phyloP scores from a whole-genome alignment of 2,888 invertebrate species.

The Siphlonurus alternatus region DNA sequence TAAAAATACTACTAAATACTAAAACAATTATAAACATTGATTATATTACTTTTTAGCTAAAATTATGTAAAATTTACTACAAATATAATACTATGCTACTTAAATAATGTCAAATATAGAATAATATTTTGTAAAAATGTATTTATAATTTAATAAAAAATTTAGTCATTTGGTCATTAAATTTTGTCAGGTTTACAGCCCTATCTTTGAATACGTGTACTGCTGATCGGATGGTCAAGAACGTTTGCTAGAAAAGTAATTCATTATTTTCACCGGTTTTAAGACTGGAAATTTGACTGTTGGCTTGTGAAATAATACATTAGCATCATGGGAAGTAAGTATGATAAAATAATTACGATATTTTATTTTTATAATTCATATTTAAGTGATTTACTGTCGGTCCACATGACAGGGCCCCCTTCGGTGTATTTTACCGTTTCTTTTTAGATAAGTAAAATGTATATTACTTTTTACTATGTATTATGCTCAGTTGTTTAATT shows the following conservation, averaged over 20 bases:
- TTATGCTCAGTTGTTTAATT: too few species aligned
- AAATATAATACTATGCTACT: too few species aligned
- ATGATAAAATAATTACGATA: slow-evolving; percentile 22
- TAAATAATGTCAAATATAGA: too few species aligned
- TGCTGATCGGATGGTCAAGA: not conserved
- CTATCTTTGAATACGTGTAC: slow-evolving; percentile 7
- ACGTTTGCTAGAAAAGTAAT: not conserved
- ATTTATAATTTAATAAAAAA: not conserved
- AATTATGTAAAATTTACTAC: not conserved
- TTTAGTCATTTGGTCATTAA: not conserved
- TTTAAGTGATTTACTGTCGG: not conserved
- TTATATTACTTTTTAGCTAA: not conserved
- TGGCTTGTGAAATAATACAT: not conserved
- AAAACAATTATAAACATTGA: too few species aligned
- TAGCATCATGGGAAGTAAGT: slow-evolving; percentile 44
- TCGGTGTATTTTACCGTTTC: too few species aligned
- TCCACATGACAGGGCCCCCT: not conserved
- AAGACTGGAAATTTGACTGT: not conserved
- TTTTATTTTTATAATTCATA: slow-evolving; percentile 21
- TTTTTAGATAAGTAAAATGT: too few species aligned
- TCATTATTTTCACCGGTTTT: not conserved
- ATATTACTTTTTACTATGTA: too few species aligned
- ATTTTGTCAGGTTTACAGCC: not conserved
- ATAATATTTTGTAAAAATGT: too few species aligned
- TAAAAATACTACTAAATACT: not conserved